These are phyloP conservation scores for Setipinna tenuifilis DNA, from an alignment of 2,797 vertebrate species.

Conservation along the genomic window DNA sequence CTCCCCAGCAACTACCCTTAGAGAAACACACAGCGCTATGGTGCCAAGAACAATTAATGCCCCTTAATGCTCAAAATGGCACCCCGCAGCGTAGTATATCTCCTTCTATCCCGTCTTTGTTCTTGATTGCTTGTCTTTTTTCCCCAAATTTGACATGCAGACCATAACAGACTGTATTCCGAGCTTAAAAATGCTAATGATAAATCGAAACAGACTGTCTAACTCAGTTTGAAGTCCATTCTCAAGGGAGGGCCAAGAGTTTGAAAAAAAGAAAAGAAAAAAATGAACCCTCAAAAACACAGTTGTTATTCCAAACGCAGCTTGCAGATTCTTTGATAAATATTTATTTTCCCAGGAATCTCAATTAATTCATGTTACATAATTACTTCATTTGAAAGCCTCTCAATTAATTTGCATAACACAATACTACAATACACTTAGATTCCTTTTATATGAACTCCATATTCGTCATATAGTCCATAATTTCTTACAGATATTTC, in stretches of 20 bases:
- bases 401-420: neutral
- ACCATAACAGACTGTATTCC: conserved; percentile 39
- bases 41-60: conserved; percentile 28
- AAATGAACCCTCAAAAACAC: neutral
- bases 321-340: neutral
- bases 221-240: conserved; percentile 28
- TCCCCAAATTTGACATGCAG: conserved; percentile 39
- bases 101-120: neutral
- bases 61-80: conserved; percentile 22
- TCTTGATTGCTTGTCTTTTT: conserved; percentile 31
- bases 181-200: neutral
- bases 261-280: neutral
- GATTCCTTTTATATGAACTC: neutral
- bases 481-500: neutral
- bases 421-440: neutral
- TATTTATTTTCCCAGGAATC: conserved; percentile 10
- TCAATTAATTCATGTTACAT: conserved; percentile 16
- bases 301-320: conserved; percentile 22
- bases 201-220: conserved; percentile 4
- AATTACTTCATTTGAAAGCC: neutral
- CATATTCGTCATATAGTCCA: neutral
- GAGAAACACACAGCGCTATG: neutral
- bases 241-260: neutral
- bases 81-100: conserved; percentile 22
- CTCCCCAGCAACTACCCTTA: neutral